Conservation (phyloP, 2,113 vertebrate genomes). For the Pheucticus melanocephalus region DNA sequence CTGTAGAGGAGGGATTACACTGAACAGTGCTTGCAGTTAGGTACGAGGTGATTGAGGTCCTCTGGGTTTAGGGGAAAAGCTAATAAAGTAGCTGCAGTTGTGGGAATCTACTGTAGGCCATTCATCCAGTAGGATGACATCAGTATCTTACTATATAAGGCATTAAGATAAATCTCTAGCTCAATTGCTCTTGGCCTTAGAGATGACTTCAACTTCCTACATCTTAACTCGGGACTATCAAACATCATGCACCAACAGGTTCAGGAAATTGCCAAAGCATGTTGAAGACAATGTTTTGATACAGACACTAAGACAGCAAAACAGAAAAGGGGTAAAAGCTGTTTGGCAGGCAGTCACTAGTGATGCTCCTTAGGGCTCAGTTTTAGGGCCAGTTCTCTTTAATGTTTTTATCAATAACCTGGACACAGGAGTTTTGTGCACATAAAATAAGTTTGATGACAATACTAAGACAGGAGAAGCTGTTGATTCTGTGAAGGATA, state of each 20-base stretch:
- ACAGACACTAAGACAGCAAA: neutral
- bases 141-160: neutral
- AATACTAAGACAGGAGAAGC: neutral
- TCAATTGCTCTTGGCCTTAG: neutral
- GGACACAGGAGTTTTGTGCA: neutral
- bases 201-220: neutral
- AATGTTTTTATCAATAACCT: neutral
- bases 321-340: neutral
- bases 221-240: neutral
- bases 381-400: neutral
- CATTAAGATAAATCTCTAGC: neutral
- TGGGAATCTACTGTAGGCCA: neutral
- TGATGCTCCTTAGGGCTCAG: neutral
- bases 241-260: neutral
- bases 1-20: neutral
- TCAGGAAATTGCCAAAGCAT: neutral
- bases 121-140: neutral
- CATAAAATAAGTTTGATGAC: neutral
- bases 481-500: neutral
- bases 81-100: neutral
- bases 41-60: fast-evolving
- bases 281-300: neutral
- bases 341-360: neutral
- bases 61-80: neutral
- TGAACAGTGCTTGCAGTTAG: neutral